A percentile compares a stretch with the other conserved stretches of the same genome.
phyloP scores from a whole-genome alignment of 2,797 vertebrate genomes.

The Streptopelia turtur region DNA sequence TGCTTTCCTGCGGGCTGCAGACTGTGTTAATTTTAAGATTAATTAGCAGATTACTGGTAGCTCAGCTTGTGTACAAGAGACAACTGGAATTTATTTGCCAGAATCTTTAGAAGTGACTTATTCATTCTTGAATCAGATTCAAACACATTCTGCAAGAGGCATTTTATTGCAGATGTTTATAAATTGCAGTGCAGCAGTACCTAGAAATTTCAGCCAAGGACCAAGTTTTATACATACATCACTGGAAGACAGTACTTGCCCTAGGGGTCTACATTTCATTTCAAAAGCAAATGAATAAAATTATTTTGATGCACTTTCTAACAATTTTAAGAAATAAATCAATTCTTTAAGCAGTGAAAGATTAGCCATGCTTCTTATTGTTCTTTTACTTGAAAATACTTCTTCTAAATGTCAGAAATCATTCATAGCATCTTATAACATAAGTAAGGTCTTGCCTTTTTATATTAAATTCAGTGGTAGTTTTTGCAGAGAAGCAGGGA shows the following conservation, averaged over 20 bases:
- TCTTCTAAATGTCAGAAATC: not conserved
- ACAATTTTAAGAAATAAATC: not conserved
- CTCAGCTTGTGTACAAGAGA: not conserved
- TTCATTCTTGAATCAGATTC: not conserved
- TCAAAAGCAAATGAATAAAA: not conserved
- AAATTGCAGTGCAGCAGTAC: not conserved
- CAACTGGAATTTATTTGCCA: not conserved
- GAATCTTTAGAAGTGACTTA: not conserved
- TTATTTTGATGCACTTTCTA: not conserved
- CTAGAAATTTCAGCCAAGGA: not conserved
- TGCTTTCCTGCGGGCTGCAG: not conserved
- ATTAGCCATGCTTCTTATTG: not conserved
- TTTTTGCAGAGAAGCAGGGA: not conserved
- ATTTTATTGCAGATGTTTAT: not conserved
- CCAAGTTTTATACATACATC: not conserved
- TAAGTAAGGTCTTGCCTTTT: not conserved
- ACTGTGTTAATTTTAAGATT: not conserved
- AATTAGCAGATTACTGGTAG: constrained; percentile 22
- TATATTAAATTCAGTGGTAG: not conserved
- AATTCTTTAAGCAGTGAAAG: not conserved
- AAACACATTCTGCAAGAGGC: not conserved
- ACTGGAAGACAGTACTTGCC: not conserved
- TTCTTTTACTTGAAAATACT: not conserved
- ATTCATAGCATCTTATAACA: not conserved
- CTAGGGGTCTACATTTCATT: not conserved